These are phyloP conservation scores for Pangasius djambal DNA, from an alignment of 2,797 vertebrate species.

Conservation along the genomic window DNA sequence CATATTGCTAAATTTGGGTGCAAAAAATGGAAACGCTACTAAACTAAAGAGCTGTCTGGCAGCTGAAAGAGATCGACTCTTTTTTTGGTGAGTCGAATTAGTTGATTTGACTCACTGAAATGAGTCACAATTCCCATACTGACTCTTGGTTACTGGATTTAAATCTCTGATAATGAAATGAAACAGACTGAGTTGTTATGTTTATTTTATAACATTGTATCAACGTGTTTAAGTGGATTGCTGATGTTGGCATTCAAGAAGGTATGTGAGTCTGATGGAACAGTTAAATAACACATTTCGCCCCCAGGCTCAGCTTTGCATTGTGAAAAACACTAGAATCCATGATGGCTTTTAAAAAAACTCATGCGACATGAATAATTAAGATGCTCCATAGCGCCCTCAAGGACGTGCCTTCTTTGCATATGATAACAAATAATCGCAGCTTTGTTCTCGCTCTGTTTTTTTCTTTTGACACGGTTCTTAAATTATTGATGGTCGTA, in stretches of 20 bases:
- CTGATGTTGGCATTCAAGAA: conserved; percentile 10
- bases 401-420: conserved; percentile 38
- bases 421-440: conserved; percentile 36
- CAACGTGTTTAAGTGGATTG: not conserved
- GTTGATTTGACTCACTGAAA: not conserved
- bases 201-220: not conserved
- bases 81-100: not conserved
- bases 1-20: not conserved
- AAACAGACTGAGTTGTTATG: not conserved
- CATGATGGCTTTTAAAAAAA: conserved; percentile 11
- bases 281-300: conserved; percentile 10
- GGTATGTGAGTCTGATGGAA: not conserved
- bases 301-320: conserved; percentile 21
- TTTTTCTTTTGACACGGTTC: not conserved
- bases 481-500: conserved; percentile 23
- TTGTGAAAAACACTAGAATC: not conserved
- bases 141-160: not conserved
- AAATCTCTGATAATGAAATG: too few species aligned
- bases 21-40: not conserved
- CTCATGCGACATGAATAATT: conserved; percentile 32
- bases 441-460: not conserved
- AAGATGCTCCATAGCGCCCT: conserved; percentile 28
- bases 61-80: not conserved
- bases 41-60: not conserved
- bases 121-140: not conserved